Evolutionary conservation across 2,113 vertebrate species (phyloP), one percentile per base, ranked within the genome.

Genomic region (Psilopsiagon aurifrons): DNA sequence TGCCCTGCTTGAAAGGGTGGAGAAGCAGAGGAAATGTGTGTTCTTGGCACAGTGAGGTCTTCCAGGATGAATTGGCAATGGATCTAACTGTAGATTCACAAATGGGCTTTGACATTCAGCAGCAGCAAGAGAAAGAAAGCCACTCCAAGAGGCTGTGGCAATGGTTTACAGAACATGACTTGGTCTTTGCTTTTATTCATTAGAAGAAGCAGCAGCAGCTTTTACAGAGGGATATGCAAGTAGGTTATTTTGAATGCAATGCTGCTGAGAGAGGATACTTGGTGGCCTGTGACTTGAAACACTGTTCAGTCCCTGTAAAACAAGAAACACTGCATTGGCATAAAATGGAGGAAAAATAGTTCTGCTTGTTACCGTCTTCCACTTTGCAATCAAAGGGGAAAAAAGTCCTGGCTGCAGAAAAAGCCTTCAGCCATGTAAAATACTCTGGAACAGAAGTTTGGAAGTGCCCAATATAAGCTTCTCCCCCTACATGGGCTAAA

Each of bases 401-500:
- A 31, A 66, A 74, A 54, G 44, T 59, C 43, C 13, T 67, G 29
- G 19, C 29, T 89, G 29, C 51, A 67, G 62, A 33, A 85, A 79
- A 79, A 54, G 14, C 11, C 39, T 90, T 67, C 51, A 54, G 41
- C 29, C 41, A 16, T 13, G 35, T 3, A 46, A 71, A 63, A 68
- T 47, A 64, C 63, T 35, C 43, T 35, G 68, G 47, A 88, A 84
- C 3, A 51, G 37, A 52, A 88, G 39, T 75, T 60, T 66, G n/a
- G 46, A 68, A 57, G 29, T 52, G 28, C 13, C 22, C 31, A 39
- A 3, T 13, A 74, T 7, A 46, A 82, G 14, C 3, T 67, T 83
- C 5, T 64, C 12, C 35, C 4, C 17, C 8, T 51, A 1, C 8
- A 39, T 0, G 2, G 41, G n/a, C 33, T 77, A 25, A 63, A 66